These are phyloP conservation scores for Galendromus occidentalis DNA, from an alignment of 1,140 invertebrate species.

Conservation along the genomic window DNA sequence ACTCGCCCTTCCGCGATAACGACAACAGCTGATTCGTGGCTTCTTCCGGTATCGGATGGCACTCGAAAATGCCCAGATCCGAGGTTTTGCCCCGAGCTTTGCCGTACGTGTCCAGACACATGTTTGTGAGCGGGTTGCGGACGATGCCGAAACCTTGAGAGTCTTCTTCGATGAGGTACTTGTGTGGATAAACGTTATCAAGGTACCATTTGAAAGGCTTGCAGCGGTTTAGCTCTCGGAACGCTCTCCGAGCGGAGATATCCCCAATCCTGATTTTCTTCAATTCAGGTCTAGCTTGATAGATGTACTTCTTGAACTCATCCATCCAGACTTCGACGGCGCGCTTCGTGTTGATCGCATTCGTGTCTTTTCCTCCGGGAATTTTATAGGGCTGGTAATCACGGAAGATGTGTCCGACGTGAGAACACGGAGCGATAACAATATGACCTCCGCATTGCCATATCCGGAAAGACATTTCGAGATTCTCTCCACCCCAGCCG, in stretches of 20 bases:
- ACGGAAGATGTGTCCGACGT: conserved; percentile 91
- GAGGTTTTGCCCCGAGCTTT: conserved; percentile 45
- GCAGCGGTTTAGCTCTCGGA: conserved; percentile 64
- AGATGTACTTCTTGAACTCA: conserved; percentile 86
- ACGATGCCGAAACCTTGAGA: conserved; percentile 48
- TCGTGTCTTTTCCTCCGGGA: conserved; percentile 82
- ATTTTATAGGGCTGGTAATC: conserved; percentile 95
- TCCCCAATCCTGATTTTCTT: conserved; percentile 43
- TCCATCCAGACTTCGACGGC: conserved; percentile 91
- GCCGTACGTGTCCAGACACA: conserved; percentile 61
- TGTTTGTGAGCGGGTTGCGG: conserved; percentile 30
- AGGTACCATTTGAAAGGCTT: conserved; percentile 95
- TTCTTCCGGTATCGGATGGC: conserved; percentile 23
- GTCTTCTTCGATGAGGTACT: conserved; percentile 64
- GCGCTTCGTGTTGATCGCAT: conserved; percentile 64
- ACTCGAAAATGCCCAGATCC: conserved; percentile 48
- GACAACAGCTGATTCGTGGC: conserved; percentile 31
- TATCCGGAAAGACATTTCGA: conserved; percentile 92
- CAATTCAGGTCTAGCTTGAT: conserved; percentile 55
- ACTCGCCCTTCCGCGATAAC: conserved; percentile 43
- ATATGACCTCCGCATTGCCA: conserved; percentile 98
- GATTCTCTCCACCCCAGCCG: conserved; percentile 87
- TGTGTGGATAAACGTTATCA: conserved; percentile 81
- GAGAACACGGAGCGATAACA: conserved; percentile 92
- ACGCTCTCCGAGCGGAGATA: conserved; percentile 42